A percentile compares a stretch with the other conserved stretches of the same genome.
Conservation (phyloP, 2,113 vertebrate genomes). For the Protobothrops flavoviridis region DNA sequence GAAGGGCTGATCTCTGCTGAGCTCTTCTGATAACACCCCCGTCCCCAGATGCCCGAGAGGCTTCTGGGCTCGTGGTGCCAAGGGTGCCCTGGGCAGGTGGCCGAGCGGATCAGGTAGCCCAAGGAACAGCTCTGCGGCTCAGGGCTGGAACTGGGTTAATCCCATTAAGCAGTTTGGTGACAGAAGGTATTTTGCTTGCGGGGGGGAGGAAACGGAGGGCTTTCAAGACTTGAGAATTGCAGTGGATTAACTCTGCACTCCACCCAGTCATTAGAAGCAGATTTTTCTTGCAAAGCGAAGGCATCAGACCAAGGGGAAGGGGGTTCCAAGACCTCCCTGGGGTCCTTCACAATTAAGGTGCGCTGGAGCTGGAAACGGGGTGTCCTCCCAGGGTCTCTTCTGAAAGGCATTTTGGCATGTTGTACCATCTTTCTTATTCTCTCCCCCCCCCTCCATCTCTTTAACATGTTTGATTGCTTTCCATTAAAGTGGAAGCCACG, state of each 20-base stretch:
- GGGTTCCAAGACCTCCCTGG: constrained; percentile 36
- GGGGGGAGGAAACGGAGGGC: constrained; percentile 65
- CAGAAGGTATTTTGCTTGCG: constrained; percentile 83
- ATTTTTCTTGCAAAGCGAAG: constrained; percentile 73
- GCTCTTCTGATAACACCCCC: too few species aligned
- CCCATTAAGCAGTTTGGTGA: constrained; percentile 86
- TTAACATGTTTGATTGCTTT: neutral
- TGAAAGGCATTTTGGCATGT: neutral
- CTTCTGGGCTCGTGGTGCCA: neutral
- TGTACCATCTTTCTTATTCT: neutral
- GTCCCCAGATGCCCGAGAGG: neutral
- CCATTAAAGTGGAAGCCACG: neutral
- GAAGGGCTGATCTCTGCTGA: neutral
- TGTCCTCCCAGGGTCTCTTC: neutral
- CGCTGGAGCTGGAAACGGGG: neutral
- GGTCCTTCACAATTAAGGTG: constrained; percentile 34
- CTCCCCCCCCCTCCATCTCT: neutral
- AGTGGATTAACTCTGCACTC: constrained; percentile 76
- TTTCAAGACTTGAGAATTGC: constrained; percentile 73
- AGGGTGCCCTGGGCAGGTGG: constrained; percentile 35
- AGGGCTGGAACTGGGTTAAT: constrained; percentile 83
- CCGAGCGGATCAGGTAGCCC: constrained; percentile 69
- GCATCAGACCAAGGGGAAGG: constrained; percentile 50
- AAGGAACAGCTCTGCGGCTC: constrained; percentile 73
- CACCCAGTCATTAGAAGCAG: constrained; percentile 78